Base-by-base conservation (phyloP, 2,797 vertebrate species). In the Cygnus olor region DNA sequence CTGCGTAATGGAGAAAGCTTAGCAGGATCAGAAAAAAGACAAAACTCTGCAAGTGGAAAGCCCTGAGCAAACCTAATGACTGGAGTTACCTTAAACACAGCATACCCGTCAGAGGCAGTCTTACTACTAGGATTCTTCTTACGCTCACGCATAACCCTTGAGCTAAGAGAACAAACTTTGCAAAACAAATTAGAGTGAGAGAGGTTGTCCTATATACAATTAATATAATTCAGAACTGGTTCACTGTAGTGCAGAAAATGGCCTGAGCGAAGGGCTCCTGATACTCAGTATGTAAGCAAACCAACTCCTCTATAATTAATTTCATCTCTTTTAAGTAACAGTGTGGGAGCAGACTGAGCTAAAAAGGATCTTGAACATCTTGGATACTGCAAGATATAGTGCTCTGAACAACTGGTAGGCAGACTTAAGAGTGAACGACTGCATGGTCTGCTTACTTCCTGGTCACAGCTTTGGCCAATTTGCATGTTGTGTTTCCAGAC, bases 131-230 rank as follows among this genome's bases (percentile, higher is more conserved):
- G 27, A 60, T n/a, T 66, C 40, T 84, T 24, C 58, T 36, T 6
- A 19, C 74, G 66, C 47, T 80, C 6, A 18, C 17, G 24, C 42
- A 19, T 47, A 86, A 68, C 18, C 64, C 64, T 57, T 54, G 63
- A 85, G 68, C 68, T 56, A 60, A 47, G 74, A 84, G 56, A 94
- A 70, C 11, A 82, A 80, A 85, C 58, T 93, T 83, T 70, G 92
- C 87, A 95, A 96, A 96, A 76, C 90, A 91, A 89, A 92, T 80
- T 44, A 88, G 89, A 56, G 15, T 7, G 22, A 84, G 80, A 45
- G 38, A 72, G 27, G 64, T 51, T 74, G 49, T 93, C 53, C 61
- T 30, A 44, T 47, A 51, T 38, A 38, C 45, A 66, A 58, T 78
- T 85, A 89, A 83, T 88, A 1, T 53, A 76, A 88, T 69, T 85